Base-by-base conservation (phyloP, 1,140 invertebrate genomes). In the Cotesia vestalis region DNA sequence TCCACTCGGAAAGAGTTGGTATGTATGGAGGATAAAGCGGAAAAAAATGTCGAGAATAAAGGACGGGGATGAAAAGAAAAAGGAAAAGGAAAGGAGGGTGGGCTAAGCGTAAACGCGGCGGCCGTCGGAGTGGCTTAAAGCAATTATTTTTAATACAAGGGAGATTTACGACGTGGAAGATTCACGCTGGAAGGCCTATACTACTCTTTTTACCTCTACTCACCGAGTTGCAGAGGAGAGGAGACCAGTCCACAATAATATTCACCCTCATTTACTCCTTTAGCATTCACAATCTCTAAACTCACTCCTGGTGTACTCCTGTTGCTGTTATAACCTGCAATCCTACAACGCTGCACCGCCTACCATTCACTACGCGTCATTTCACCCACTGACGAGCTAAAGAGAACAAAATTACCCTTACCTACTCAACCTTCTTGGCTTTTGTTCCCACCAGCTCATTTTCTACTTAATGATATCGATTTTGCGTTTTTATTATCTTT, bases 81-180 rank as follows among this genome's bases (percentile, higher is more conserved):
- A 46, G 67, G 17, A 46, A 60, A 36, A 64, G 46, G 36, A 35
- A 34, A 17, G 17, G n/a, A 11, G 20, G 36, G 67, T 36, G 59
- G 53, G 60, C 52, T 55, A 53, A 46, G 61, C 69, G 66, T 77
- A 75, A 76, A 74, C 73, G 74, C 66, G 14, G 57, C 66, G 53
- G 71, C 38, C 61, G 34, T 52, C 60, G 40, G 71, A 72, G 73
- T 71, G 72, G 76, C 76, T 74, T 72, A 72, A 75, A 72, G 71
- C 75, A 78, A 78, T 79, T 79, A 77, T 78, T 78, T 79, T 78
- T 76, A 79, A 78, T 78, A 77, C 69, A 78, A 76, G 72, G 66
- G 57, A 78, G 73, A 78, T 79, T 78, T 78, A 78, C 75, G 76
- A 67, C 66, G 66, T 63, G 55, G 40, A 74, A 75, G 73, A 67